Evolutionary conservation across 2,888 invertebrate genomes (phyloP), one percentile per base, ranked within the genome.

Genomic region (Cephus rjabovi): DNA sequence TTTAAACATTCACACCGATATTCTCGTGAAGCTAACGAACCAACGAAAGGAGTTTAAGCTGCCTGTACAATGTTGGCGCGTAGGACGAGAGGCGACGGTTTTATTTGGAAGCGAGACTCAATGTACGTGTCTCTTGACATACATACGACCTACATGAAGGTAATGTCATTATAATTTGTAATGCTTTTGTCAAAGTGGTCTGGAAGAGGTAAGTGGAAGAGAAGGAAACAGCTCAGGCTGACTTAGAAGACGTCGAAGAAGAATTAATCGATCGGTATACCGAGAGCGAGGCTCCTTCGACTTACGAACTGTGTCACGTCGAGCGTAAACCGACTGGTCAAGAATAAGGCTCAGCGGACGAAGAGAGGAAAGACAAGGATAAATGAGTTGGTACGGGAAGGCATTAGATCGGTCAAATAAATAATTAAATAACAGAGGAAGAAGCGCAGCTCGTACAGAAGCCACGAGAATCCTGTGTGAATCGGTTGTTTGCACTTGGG

Each of bases 281-380:
- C 9, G 15, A 56, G 12, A 37, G 37, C 35, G 15, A 15, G 40
- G 4, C 15, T 40, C 4, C 23, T 40, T 23, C 15, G 56, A 15
- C 15, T 40, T 56, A 56, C 15, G 23, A 15, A 56, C 23, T 40
- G 6, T 56, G 56, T 56, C 56, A 23, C 56, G 56, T 56, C 9
- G 23, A 56, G 56, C 56, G 56, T 56, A 56, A 23, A 23, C 56
- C 23, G 56, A 56, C 56, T 34, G 33, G 56, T 40, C 34, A 40
- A 9, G 12, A 35, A 37, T 11, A 23, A 31, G 23, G 1, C 37
- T 12, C 6, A n/a, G 35, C 4, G 31, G 75, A 34, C 37, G 33
- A 40, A 11, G 69, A 79, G 33, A 69, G 73, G 75, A 78, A 69
- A 40, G 15, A 40, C 40, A 40, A 56, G 56, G 56, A 4, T 56